These are phyloP conservation scores for Pungitius pungitius DNA, from an alignment of 2,113 vertebrate species.

Conservation along the genomic window DNA sequence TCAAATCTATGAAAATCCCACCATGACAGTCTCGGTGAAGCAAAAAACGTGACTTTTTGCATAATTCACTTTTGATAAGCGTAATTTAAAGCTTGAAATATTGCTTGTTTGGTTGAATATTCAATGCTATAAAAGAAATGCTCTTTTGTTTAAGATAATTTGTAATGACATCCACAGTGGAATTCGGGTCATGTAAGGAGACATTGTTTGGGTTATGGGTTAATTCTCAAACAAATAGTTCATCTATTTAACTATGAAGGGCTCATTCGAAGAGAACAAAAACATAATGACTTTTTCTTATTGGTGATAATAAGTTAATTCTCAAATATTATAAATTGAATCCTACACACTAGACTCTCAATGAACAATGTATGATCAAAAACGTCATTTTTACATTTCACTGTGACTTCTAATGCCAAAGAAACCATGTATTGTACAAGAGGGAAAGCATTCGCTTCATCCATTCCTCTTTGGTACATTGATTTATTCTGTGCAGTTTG, in stretches of 20 bases:
- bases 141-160: not conserved
- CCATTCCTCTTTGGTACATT: no score
- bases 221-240: no score
- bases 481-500: not conserved
- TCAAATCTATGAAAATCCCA: not conserved
- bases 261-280: no score
- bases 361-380: not conserved
- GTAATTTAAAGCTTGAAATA: not conserved
- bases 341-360: not conserved
- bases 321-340: not conserved
- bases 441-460: no score
- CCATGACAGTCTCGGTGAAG: not conserved
- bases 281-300: not conserved
- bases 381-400: not conserved
- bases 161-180: no score
- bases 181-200: no score
- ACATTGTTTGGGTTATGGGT: no score
- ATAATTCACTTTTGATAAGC: not conserved
- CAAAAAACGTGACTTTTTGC: not conserved
- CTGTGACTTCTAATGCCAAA: not conserved
- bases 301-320: not conserved
- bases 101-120: not conserved
- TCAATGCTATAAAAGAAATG: not conserved
- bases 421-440: not conserved
- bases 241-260: no score